Conservation (phyloP, 2,797 vertebrate species). For the Bovichtus variegatus region DNA sequence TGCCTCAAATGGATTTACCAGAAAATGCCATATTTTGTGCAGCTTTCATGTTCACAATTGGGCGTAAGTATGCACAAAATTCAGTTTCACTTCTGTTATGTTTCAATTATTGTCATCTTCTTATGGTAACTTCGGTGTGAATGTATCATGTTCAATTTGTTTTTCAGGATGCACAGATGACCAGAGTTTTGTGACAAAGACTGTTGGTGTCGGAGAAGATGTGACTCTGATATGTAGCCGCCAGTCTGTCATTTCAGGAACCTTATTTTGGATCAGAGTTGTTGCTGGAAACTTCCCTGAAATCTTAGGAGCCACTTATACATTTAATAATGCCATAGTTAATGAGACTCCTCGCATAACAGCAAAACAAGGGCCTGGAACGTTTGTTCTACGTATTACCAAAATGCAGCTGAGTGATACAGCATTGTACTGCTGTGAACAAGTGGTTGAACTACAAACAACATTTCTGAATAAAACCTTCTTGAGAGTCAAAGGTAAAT, state of each 20-base stretch:
- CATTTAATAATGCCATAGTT: accelerated
- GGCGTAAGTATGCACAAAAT: slow-evolving; percentile 10
- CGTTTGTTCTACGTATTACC: slow-evolving; percentile 33
- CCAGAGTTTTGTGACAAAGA: slow-evolving; percentile 20
- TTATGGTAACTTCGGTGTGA: background rate
- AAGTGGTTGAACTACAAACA: accelerated
- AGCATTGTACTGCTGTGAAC: slow-evolving; percentile 55
- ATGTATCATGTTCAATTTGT: background rate
- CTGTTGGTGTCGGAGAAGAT: slow-evolving; percentile 23
- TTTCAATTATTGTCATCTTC: background rate
- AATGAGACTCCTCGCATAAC: accelerated
- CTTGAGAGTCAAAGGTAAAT: slow-evolving; percentile 57
- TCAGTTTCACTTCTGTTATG: background rate
- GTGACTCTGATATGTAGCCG: slow-evolving; percentile 40
- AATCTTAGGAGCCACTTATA: slow-evolving; percentile 38
- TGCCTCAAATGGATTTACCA: background rate
- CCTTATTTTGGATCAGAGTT: slow-evolving; percentile 29
- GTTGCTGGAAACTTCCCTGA: slow-evolving; percentile 44
- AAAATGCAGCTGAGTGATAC: slow-evolving; percentile 29
- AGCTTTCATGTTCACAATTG: background rate
- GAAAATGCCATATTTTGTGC: slow-evolving; percentile 22
- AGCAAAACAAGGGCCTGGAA: background rate
- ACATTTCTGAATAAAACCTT: slow-evolving; percentile 18
- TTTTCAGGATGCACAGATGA: slow-evolving; percentile 42
- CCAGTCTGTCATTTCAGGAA: accelerated